Base-by-base conservation (phyloP, 2,888 invertebrate genomes). In the Sinhomidia bicolor region DNA sequence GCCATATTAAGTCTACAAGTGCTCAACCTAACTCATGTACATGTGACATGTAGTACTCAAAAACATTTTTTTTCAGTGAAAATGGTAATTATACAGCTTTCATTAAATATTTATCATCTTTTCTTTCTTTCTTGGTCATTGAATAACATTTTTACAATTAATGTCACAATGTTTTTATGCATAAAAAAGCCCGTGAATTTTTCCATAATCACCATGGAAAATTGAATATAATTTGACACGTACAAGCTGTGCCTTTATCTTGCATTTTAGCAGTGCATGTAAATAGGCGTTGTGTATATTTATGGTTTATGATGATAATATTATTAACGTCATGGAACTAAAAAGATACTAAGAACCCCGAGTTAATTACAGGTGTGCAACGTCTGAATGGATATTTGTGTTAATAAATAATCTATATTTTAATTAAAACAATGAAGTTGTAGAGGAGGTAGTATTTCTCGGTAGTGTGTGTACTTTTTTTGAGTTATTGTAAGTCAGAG, bases 1-100 rank as follows among this genome's bases (percentile, higher is more conserved):
- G 32, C 4, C 17, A 14, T 47, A 74, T 78, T 17, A 9, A 62
- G 14, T 44, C 44, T 41, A 26, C n/a, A n/a, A n/a, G n/a, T n/a
- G 44, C 80, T 80, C 14, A 84, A 51, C 29, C 14, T 54, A 51
- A 47, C 65, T 51, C 47, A 79, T 47, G 74, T 44, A 79, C 57
- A 32, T 86, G 80, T 87, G 81, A 87, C 87, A 81, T n/a, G n/a
- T n/a, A 81, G 80, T 10, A 47, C 65, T 79, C 68, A 68, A 68
- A 65, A 85, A 85, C 62, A 81, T 57, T 32, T 84, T 76, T 84
- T 62, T 47, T n/a, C 20, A 17, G 14, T 78, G 20, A 36, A 60
- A 60, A 17, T 32, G 57, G 44, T 62, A 80, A 80, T 86, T 80
- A 65, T 32, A 36, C 32, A 65, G 36, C 2, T 36, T 65, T 20